Base-by-base conservation (phyloP, 2,113 vertebrate genomes). In the Caloenas nicobarica region DNA sequence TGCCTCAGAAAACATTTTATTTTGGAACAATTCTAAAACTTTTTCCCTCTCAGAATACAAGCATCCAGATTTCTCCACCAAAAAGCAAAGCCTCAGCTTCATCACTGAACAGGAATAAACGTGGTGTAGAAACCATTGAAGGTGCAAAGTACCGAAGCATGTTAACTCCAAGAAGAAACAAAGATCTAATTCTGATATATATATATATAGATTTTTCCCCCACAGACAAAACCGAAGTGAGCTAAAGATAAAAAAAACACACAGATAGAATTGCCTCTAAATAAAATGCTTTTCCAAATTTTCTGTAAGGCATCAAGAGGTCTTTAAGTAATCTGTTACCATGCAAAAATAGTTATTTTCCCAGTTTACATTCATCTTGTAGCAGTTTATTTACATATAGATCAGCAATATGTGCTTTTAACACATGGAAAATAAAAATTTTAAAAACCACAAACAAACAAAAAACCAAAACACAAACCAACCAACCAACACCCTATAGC, bases 341-440 rank as follows among this genome's bases (percentile, higher is more conserved):
- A 98, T 98, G 97, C 97, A 98, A 98, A 98, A 97, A 97, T 97
- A 98, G 96, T 95, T 95, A 93, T 96, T 97, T 92, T 73, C 94
- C 81, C 96, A 90, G 83, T 97, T 98, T 96, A 98, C 97, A 98
- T 98, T 98, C 95, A 97, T 97, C 89, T 97, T 66, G 79, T 91
- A 97, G 66, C 87, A 85, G 82, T 96, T 97, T 98, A 90, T 97
- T 97, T 97, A 97, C 96, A 98, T 72, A 92, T 28, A 97, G 93
- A 73, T 96, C 78, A 82, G 80, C 91, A 72, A 88, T 85, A 97
- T 98, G 97, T 98, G 98, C 97, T 98, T 98, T 92, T 88, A 91
- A 96, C 81, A 96, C 79, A 93, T 87, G 57, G 85, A 96, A 98
- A 96, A 97, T 94, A 65, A 95, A 91, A 89, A 19, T 46, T 46